These are phyloP conservation scores for Heteractis magnifica DNA, from an alignment of 92 coral and sea anemone genomes.

Conservation along the genomic window DNA sequence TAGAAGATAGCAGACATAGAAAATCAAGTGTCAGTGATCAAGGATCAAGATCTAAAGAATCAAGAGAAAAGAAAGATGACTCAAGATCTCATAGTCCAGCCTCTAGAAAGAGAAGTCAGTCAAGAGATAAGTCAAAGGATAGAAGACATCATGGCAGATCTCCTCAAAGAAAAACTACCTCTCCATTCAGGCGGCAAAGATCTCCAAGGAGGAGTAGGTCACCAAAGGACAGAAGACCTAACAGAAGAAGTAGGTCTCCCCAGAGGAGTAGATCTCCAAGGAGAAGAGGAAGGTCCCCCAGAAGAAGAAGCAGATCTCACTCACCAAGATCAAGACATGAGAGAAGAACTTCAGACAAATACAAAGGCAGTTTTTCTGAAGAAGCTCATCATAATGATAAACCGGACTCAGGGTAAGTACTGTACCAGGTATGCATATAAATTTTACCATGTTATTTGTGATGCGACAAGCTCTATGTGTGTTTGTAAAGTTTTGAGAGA, in stretches of 20 bases:
- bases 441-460: too few relatives aligned
- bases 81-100: conserved; percentile 29
- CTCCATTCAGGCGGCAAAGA: conserved; percentile 16
- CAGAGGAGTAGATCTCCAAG: conserved; percentile 58
- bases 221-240: conserved; percentile 51
- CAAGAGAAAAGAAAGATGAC: not conserved
- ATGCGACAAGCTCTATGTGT: too few relatives aligned
- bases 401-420: conserved; percentile 70
- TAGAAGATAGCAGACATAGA: not conserved
- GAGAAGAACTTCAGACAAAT: conserved; percentile 66
- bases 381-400: conserved; percentile 62
- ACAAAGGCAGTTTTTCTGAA: conserved; percentile 75
- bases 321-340: conserved; percentile 67
- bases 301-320: conserved; percentile 45
- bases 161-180: conserved; percentile 4
- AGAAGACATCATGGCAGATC: conserved; percentile 23
- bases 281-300: conserved; percentile 62
- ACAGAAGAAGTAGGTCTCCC: conserved; percentile 22
- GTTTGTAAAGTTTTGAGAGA: too few relatives aligned
- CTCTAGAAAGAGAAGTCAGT: conserved; percentile 44
- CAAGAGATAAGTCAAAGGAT: conserved; percentile 23
- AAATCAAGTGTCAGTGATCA: conserved; percentile 8
- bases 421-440: too few relatives aligned
- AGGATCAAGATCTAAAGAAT: conserved; percentile 12
- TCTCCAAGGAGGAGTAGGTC: conserved; percentile 46